phyloP scores from a whole-genome alignment of 2,113 vertebrate species.

The Galeopterus variegatus region DNA sequence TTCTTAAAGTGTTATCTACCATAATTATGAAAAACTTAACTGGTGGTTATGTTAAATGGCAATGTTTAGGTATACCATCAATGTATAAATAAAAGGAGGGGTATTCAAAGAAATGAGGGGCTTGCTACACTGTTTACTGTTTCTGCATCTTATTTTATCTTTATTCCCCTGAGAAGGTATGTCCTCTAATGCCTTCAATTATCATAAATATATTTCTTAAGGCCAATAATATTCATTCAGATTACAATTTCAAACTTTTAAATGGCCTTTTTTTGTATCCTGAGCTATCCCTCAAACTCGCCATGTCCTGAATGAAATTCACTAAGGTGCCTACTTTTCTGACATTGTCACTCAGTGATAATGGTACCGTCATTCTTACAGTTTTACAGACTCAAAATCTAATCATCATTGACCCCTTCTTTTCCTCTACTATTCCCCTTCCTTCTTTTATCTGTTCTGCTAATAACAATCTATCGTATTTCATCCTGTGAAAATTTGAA shows the following conservation, averaged over 20 bases:
- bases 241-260: neutral
- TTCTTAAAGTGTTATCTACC: neutral
- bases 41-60: neutral
- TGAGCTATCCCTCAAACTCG: neutral
- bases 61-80: neutral
- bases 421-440: neutral
- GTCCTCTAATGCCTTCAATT: neutral
- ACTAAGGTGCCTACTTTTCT: neutral
- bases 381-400: conserved; percentile 11
- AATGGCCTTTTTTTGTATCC: neutral
- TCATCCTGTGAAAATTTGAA: neutral
- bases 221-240: neutral
- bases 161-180: neutral
- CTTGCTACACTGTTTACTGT: neutral
- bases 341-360: neutral
- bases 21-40: neutral
- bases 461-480: neutral
- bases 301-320: neutral
- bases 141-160: neutral
- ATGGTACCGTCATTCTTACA: neutral
- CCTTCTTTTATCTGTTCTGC: neutral
- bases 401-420: neutral
- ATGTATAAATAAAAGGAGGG: neutral
- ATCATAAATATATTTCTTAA: conserved; percentile 6
- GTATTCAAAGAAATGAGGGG: neutral